Evolutionary conservation across 2,113 vertebrate genomes (phyloP), one percentile per base, ranked within the genome.

Genomic region (Ivindomyrus marchei): DNA sequence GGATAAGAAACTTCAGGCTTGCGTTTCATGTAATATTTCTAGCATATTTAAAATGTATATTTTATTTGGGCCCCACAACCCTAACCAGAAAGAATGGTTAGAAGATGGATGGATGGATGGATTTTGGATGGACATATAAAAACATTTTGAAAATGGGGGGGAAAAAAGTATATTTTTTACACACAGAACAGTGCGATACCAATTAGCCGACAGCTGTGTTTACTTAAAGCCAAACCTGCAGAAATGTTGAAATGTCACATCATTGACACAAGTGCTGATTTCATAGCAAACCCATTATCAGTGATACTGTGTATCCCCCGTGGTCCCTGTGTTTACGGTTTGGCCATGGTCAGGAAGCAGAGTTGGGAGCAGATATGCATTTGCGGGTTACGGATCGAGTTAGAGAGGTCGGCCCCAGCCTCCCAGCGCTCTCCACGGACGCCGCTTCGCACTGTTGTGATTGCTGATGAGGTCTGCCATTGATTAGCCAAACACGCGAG

Each of bases 401-500:
- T 11, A n/a, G 87, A 56, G 27, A 45, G 70, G 88, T 24, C 46
- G 31, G 27, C 49, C 4, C 31, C 7, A 49, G 50, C 47, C 52
- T 50, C 46, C 45, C 36, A 49, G 46, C 8, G 36, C 24, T 88
- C 89, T 86, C 53, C 47, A 42, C 21, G 91, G 91, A 89, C 91
- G 93, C 90, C 91, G 93, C 94, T 94, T 91, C 85, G 91, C 90
- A 92, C 94, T 92, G 94, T 94, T 94, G 94, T 94, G 94, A 92
- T 94, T 95, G 91, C 90, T 94, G 94, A 96, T 96, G 93, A 95
- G 94, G 95, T 95, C 94, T 94, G 92, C 91, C 94, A 96, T 95
- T 95, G 96, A 97, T 96, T 96, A 94, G 95, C 92, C 95, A 96
- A 96, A 96, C 95, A 96, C 88, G 90, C 91, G 86, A 92, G 91